Percentiles rank a stretch among this genome's conserved stretches.
phyloP scores from a whole-genome alignment of 2,113 vertebrate genomes.

The Tylochromis polylepis region DNA sequence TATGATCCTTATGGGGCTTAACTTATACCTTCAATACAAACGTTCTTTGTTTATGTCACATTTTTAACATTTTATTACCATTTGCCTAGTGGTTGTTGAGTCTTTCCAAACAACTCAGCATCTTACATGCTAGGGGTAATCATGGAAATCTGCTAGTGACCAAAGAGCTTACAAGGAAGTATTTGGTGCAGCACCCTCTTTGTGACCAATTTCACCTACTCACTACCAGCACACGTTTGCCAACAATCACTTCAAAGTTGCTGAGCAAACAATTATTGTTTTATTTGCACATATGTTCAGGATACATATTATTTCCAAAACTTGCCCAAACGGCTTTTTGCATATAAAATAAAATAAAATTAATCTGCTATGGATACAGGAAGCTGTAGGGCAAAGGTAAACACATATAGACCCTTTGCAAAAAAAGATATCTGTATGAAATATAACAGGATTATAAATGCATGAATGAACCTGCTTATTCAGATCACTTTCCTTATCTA shows the following conservation, averaged over 20 bases:
- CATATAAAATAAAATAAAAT: neutral
- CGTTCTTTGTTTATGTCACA: accelerated
- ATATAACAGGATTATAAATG: neutral
- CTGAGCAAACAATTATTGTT: neutral
- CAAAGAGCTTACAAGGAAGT: neutral
- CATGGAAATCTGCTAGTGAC: neutral
- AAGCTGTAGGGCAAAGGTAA: neutral
- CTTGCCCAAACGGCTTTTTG: neutral
- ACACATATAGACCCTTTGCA: neutral
- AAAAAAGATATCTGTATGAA: neutral
- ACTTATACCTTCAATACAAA: neutral
- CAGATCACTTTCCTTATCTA: neutral
- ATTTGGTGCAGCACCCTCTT: neutral
- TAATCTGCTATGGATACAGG: neutral
- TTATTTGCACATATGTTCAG: neutral
- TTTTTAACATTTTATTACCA: neutral
- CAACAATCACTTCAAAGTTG: neutral
- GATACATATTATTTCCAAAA: neutral
- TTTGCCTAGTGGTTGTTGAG: neutral
- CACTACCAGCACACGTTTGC: neutral
- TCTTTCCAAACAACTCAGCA: neutral
- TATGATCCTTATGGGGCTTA: neutral
- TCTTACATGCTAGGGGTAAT: neutral
- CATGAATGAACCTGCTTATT: neutral
- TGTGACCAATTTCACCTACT: neutral